Evolutionary conservation across 1,140 invertebrate genomes (phyloP), one percentile per base, ranked within the genome.

Genomic region (Dendroctonus valens): DNA sequence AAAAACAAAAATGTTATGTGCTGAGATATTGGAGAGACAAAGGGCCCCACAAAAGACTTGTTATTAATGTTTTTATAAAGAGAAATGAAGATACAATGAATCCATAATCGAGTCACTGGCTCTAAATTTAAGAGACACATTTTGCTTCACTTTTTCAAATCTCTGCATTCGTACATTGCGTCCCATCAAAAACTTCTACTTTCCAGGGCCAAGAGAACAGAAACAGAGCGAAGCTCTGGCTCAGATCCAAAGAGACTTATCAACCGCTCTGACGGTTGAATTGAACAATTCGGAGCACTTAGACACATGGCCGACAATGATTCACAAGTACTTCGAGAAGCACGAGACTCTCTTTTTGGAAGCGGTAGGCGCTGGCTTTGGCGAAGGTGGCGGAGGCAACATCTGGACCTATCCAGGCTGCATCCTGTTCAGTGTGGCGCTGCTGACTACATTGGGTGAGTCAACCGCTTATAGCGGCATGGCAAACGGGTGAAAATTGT

Each of bases 401-500:
- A 79, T 87, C 2, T 87, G 85, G 85, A 85, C 83, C 0, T 85
- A 84, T 73, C 80, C 84, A 0, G 85, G 85, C n/a, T 86, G 83
- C 69, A 68, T 85, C 8, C 75, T 87, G 7, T 86, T 86, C 70
- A 80, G 84, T 5, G 80, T 86, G 15, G 85, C 84, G 0, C 74
- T 87, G 12, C 75, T 87, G 15, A 86, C 85, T 5, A 86, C 85
- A n/a, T 74, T 86, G 37, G 85, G 85, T 85, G 75, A 76, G 73
- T 44, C 12, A 46, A 2, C 44, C 9, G 11, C 8, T 26, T 9
- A 26, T 52, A 9, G 9, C 3, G 1, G 50, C 11, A 52, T 2
- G 2, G 26, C 26, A 26, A 26, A 26, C 26, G 26, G 26, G 26
- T 26, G 26, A 26, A 26, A 26, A 26, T 26, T 26, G 26, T 3